phyloP scores from a whole-genome alignment of 2,888 invertebrate genomes.

The Omphaloscelis lunosa region DNA sequence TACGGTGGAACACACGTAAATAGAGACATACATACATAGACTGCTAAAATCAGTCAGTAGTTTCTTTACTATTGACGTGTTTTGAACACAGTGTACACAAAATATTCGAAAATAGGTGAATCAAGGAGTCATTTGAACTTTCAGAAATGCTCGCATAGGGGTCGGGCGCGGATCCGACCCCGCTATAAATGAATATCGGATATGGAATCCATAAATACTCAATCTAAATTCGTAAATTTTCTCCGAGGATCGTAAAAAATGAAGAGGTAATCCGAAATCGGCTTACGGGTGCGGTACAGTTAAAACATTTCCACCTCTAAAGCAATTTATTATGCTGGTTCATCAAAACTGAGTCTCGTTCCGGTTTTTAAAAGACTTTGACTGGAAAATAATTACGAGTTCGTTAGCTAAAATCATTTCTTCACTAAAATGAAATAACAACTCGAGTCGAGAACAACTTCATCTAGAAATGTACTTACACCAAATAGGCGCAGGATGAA shows the following conservation, averaged over 20 bases:
- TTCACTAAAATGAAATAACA: slow-evolving; percentile 19
- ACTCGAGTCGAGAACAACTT: slow-evolving; percentile 59
- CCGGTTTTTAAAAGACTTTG: slow-evolving; percentile 26
- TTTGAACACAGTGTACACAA: slow-evolving; percentile 3
- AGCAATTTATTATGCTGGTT: slow-evolving; percentile 71
- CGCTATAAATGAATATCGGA: slow-evolving; percentile 84
- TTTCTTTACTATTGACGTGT: neutral
- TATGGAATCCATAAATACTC: slow-evolving; percentile 87
- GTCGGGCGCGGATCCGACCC: slow-evolving; percentile 76
- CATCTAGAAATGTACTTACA: slow-evolving; percentile 71
- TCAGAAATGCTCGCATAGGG: slow-evolving; percentile 72
- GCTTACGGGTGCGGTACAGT: slow-evolving; percentile 79
- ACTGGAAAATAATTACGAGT: slow-evolving; percentile 43
- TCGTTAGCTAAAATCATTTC: slow-evolving; percentile 25
- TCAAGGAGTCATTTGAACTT: slow-evolving; percentile 76
- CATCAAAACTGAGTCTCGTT: slow-evolving; percentile 51
- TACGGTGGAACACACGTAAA: too few species aligned
- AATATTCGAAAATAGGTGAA: slow-evolving; percentile 60
- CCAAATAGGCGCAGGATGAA: slow-evolving; percentile 79
- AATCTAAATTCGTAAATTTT: slow-evolving; percentile 87
- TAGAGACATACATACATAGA: too few species aligned
- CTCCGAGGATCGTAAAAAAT: slow-evolving; percentile 81
- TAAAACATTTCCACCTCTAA: slow-evolving; percentile 77
- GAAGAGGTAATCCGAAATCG: slow-evolving; percentile 83
- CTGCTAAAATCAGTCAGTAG: too few species aligned